Percentiles rank a stretch among this genome's conserved stretches.
Conservation (phyloP, 2,113 vertebrate genomes). For the Epinephelus moara region DNA sequence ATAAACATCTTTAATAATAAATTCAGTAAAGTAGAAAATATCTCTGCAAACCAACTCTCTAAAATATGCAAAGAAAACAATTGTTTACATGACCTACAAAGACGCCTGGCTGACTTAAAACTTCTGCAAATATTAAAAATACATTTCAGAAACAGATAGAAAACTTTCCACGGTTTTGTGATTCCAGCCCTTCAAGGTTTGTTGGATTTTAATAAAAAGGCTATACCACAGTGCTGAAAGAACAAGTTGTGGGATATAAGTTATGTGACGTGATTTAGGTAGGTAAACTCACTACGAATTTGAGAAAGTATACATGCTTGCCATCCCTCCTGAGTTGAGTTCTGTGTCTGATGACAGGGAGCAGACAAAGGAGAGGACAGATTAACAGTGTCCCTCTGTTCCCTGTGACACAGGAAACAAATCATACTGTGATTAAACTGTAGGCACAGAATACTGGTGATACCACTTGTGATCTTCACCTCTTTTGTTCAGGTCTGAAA, state of each 20-base stretch:
- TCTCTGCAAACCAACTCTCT: neutral
- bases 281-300: neutral
- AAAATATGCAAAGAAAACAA: neutral
- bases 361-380: neutral
- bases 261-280: neutral
- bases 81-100: constrained; percentile 21
- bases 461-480: constrained; percentile 2
- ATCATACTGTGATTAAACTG: constrained; percentile 14
- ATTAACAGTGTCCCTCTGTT: constrained; percentile 16
- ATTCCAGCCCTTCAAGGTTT: constrained; percentile 10
- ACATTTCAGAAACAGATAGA: constrained; percentile 12
- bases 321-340: neutral
- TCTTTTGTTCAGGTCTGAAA: constrained; percentile 22
- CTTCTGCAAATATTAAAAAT: constrained; percentile 24
- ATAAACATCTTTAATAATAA: constrained; percentile 7
- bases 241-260: neutral
- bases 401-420: constrained; percentile 10
- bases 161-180: neutral
- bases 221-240: neutral
- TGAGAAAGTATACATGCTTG: neutral
- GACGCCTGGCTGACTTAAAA: constrained; percentile 4
- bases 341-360: constrained; percentile 17
- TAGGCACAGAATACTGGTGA: constrained; percentile 2
- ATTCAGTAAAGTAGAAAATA: neutral
- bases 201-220: constrained; percentile 14